Base-by-base conservation (phyloP, 2,888 invertebrate genomes). In the Tetragnatha montana region DNA sequence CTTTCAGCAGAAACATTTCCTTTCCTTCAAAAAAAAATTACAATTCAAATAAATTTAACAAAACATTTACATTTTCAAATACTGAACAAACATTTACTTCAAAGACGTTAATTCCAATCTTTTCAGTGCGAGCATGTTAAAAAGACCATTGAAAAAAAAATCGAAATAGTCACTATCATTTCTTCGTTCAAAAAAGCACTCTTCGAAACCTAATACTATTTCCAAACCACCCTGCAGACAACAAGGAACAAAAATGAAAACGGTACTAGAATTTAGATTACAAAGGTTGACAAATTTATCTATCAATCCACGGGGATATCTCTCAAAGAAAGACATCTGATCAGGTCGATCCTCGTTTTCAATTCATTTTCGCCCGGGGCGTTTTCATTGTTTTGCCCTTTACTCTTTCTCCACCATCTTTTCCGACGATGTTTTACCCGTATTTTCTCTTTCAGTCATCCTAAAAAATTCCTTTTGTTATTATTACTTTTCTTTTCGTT, bases 361-460 rank as follows among this genome's bases (percentile, higher is more conserved):
- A 82, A 82, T 82, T 82, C 82, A 82, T 82, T 82, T 74, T 82
- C 82, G 51, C 82, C 35, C 17, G 73, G 17, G 82, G 82, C 21
- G 51, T 60, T 82, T 82, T 73, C 82, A 82, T 82, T 73, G 50
- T 22, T 74, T 73, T 51, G 73, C 51, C 60, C 22, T 81, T 69
- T 81, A 74, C 71, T 35, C 60, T 73, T 74, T 51, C 60, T 19
- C 73, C 47, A 14, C 19, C 22, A 74, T 60, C 17, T 60, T 74
- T 82, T 60, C 51, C 35, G 49, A 19, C 70, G 19, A 47, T 81
- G 14, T 47, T 49, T 76, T 76, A 8, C 21, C 22, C 21, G 12
- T 21, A 19, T 19, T 81, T 81, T 81, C 49, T 19, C 50, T 81
- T 81, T 70, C 21, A 35, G 35, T 70, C 35, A 69, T 70, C 10